phyloP scores from a whole-genome alignment of 2,113 vertebrate genomes.

The Labeo rohita region DNA sequence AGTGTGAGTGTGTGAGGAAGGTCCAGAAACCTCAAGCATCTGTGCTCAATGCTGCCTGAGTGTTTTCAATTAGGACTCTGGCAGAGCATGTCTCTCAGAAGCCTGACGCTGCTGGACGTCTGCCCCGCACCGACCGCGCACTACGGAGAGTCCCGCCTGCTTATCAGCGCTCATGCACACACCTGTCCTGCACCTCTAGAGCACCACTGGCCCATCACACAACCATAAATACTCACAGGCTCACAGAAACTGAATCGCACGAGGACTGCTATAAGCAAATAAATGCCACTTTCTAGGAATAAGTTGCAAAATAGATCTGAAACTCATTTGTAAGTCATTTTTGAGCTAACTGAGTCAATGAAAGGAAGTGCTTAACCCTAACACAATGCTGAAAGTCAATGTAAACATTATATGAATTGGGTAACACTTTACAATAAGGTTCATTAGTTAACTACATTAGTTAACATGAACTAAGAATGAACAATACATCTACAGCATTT shows the following conservation, averaged over 20 bases:
- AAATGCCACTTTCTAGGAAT: neutral
- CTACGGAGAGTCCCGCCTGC: neutral
- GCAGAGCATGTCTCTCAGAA: constrained; percentile 40
- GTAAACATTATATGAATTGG: too few relatives aligned
- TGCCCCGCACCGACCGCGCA: constrained; percentile 15
- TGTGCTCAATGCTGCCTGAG: constrained; percentile 39
- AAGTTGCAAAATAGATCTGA: neutral
- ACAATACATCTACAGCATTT: too few relatives aligned
- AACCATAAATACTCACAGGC: neutral
- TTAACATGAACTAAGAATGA: too few relatives aligned
- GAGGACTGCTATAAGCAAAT: neutral
- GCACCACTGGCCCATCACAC: neutral
- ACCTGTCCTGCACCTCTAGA: neutral
- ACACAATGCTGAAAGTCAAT: too few relatives aligned
- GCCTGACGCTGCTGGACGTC: constrained; percentile 36
- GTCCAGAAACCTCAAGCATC: constrained; percentile 30
- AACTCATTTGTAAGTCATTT: neutral
- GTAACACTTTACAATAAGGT: too few relatives aligned
- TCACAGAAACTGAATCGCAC: neutral
- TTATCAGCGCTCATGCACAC: neutral
- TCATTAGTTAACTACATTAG: too few relatives aligned
- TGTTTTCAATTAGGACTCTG: constrained; percentile 49
- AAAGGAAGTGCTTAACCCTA: neutral
- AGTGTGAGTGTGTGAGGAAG: constrained; percentile 33
- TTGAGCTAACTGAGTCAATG: neutral